A percentile compares a stretch with the other conserved stretches of the same genome.
phyloP scores from a whole-genome alignment of 2,113 vertebrate genomes.

The Neogobius melanostomus region DNA sequence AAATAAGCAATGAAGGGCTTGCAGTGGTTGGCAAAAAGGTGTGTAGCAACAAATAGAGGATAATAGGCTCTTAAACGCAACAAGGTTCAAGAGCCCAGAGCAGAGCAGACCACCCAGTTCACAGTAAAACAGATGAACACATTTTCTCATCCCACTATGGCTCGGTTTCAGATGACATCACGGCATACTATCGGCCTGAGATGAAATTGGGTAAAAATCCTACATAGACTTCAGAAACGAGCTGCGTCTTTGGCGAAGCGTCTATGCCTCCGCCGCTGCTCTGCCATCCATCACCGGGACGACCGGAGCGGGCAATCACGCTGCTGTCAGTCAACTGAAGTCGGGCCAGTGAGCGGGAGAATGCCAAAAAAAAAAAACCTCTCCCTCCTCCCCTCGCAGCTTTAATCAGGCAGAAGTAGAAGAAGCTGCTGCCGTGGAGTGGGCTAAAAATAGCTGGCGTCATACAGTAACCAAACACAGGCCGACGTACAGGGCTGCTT shows the following conservation, averaged over 20 bases:
- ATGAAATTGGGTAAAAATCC: too few species aligned
- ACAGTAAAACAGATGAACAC: not conserved
- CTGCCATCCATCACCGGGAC: conserved; percentile 5
- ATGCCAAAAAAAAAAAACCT: too few species aligned
- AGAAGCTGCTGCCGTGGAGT: conserved; percentile 38
- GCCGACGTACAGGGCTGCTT: conserved; percentile 10
- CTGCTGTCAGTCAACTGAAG: conserved; percentile 19
- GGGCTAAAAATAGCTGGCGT: conserved; percentile 49
- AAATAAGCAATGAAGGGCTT: conserved; percentile 5
- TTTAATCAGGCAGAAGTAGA: conserved; percentile 60
- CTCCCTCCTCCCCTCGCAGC: conserved; percentile 14
- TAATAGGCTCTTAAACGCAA: not conserved
- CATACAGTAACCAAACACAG: conserved; percentile 37
- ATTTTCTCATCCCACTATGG: not conserved
- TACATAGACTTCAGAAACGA: too few species aligned
- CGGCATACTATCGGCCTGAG: too few species aligned
- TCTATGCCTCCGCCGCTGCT: not conserved
- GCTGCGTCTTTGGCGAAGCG: not conserved
- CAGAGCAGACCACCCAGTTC: not conserved
- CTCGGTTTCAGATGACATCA: not conserved
- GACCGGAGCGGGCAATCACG: conserved; percentile 4
- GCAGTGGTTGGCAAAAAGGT: conserved; percentile 18
- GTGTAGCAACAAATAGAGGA: not conserved
- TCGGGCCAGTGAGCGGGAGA: conserved; percentile 7
- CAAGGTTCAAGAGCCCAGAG: not conserved